Base-by-base conservation (phyloP, 2,113 vertebrate species). In the Tautogolabrus adspersus region DNA sequence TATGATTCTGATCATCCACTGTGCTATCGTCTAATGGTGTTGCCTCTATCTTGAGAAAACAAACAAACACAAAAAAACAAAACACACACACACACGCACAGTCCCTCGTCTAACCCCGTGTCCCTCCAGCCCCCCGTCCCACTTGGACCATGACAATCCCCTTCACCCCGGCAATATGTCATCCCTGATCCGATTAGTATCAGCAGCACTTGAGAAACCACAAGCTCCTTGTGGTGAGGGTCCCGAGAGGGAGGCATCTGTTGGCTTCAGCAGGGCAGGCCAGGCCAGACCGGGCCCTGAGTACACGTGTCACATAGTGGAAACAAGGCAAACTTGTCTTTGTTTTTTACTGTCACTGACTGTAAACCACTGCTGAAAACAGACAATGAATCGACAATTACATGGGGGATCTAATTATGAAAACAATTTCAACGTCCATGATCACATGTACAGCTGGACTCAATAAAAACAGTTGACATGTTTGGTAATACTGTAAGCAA, bases 161-260 rank as follows among this genome's bases (percentile, higher is more conserved):
- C 95, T 94, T 95, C 93, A 94, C 94, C 93, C 83, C 55, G 86
- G 93, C 93, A 94, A 79, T 94, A 97, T 96, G 95, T 95, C 96
- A 94, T 93, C 89, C 66, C 82, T 94, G 96, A 97, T 96, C 95
- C 80, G 94, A 96, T 97, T 97, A 98, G 95, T 94, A 95, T 96
- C 96, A 96, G 94, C 95, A 95, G 94, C 93, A 95, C 93, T 95
- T 93, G 88, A 93, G 90, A 95, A 96, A 93, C 91, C 80, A 9
- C 91, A 82, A 87, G 90, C 79, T 51, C 58, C 88, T 86, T 82
- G 81, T 84, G 86, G 76, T 46, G 78, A 87, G 85, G 86, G 83
- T 88, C 85, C 67, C 59, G 46, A 64, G 88, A 87, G 82, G 80
- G 85, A 87, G 79, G 88, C 92, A 93, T 93, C 91, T 93, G 91